Evolutionary conservation across 2,888 invertebrate genomes (phyloP), one percentile per base, ranked within the genome.

Genomic region (Scaptomyza tumidula): DNA sequence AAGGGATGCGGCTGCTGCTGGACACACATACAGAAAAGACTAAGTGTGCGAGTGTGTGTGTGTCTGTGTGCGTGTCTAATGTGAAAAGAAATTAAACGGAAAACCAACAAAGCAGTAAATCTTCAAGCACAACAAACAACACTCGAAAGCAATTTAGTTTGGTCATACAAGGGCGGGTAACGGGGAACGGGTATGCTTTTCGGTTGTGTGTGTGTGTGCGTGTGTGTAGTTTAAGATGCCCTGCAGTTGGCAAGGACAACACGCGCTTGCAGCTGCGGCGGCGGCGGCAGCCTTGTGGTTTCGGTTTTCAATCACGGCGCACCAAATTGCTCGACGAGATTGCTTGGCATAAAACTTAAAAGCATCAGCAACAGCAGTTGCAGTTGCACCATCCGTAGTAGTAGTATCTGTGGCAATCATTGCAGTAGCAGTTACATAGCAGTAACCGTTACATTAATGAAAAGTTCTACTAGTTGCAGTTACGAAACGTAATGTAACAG

Each of bases 131-230:
- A 83, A 71, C 81, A 78, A 86, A 84, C 85, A 84, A 86, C 67
- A 78, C 89, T 85, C 76, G 79, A 84, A 88, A 88, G 87, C 84
- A 87, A 84, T 88, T 88, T 88, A 74, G 82, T 67, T 70, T 69
- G 45, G 56, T 24, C 55, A 55, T 53, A 68, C 33, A 56, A 14
- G 41, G 24, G 46, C 24, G 24, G 24, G 24, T 0, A 2, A 24
- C 24, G 24, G 9, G 54, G 53, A 14, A 55, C 27, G 27, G 10
- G 10, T 13, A n/a, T 13, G 16, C 10, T 37, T 16, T 29, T 6
- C 14, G 11, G 14, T 6, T 10, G 16, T 10, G 1, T 27, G 6
- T 2, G 9, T 16, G 13, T 24, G 44, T 24, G 31, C 5, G n/a
- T 9, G 19, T 19, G 52, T 33, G 9, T 11, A 19, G 59, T 27